Base-by-base conservation (phyloP, 2,797 vertebrate species). In the Siniperca scherzeri region DNA sequence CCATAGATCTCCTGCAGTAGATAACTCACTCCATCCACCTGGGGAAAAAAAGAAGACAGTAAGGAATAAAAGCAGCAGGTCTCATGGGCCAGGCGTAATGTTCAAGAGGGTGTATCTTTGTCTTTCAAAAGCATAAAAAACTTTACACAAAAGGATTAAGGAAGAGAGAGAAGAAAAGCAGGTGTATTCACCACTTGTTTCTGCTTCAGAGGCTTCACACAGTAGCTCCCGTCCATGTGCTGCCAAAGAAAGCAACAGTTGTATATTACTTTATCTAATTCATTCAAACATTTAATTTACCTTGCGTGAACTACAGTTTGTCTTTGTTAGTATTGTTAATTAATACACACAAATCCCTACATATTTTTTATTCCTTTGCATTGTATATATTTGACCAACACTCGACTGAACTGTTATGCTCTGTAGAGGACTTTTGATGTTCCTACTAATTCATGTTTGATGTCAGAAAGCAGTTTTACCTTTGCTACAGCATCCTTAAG, bases 1-100 rank as follows among this genome's bases (percentile, higher is more conserved):
- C 99, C 99, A 0, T 99, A 99, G 93, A 99, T 99, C 95, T 99
- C 99, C 95, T 99, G 98, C 82, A 99, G 96, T 0, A 99, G 97
- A 92, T 99, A 99, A 94, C 98, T 99, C 88, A 99, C 98, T 3
- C 99, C 99, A 71, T 99, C 98, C 92, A 99, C 98, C 98, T 99
- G 91, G 70, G 71, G n/a, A n/a, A 27, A 61, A 50, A 74, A 69
- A 50, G 38, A 86, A 83, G 60, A 80, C 3, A 61, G 71, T n/a
- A 36, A 69, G 74, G 66, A 87, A 87, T 48, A 25, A 88, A 85
- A 33, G 67, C 48, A 38, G 25, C 19, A 1, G 8, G 55, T 83
- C 62, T 76, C 56, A 13, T 1, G 55, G 27, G 83, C n/a, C 19
- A 60, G 44, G 19, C 4, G 5, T 25, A 22, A 80, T 36, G 40